Percentiles rank a stretch among this genome's conserved stretches.
Evolutionary conservation across 2,797 vertebrate species (phyloP).

Genomic region (Tangara arthus): DNA sequence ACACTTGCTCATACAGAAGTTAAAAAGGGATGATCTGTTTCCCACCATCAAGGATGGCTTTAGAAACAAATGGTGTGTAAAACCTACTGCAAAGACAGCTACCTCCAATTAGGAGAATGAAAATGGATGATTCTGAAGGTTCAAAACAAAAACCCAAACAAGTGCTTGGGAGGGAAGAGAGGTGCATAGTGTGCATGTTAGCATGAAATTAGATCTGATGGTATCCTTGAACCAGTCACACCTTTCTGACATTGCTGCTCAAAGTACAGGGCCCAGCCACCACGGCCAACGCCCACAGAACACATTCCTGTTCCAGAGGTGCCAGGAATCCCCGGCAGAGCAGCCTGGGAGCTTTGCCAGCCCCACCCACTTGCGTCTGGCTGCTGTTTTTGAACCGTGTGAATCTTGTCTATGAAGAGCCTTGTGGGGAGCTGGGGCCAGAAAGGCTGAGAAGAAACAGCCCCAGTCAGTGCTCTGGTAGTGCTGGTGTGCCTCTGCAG

Average conservation of each 20-base stretch:
- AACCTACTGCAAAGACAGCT: neutral
- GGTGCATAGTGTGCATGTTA: neutral
- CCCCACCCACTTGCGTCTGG: rapidly evolving
- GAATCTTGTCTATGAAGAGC: neutral
- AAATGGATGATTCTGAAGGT: neutral
- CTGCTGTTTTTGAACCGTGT: neutral
- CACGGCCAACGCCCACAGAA: neutral
- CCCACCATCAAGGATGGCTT: neutral
- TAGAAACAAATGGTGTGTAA: neutral
- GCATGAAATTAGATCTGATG: neutral
- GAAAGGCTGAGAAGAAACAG: neutral
- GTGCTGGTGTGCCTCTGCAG: neutral
- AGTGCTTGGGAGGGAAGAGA: neutral
- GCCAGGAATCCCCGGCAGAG: neutral
- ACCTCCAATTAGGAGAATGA: neutral
- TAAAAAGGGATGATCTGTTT: neutral
- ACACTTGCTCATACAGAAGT: neutral
- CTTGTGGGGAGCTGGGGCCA: neutral
- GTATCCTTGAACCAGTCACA: neutral
- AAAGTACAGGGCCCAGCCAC: neutral
- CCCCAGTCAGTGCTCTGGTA: neutral
- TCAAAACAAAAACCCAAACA: neutral
- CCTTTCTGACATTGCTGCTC: neutral
- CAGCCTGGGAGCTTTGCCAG: neutral
- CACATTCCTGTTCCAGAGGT: rapidly evolving